Percentiles rank a stretch among this genome's conserved stretches.
phyloP scores from a whole-genome alignment of 2,888 invertebrate genomes.

The Pegoplata infirma region DNA sequence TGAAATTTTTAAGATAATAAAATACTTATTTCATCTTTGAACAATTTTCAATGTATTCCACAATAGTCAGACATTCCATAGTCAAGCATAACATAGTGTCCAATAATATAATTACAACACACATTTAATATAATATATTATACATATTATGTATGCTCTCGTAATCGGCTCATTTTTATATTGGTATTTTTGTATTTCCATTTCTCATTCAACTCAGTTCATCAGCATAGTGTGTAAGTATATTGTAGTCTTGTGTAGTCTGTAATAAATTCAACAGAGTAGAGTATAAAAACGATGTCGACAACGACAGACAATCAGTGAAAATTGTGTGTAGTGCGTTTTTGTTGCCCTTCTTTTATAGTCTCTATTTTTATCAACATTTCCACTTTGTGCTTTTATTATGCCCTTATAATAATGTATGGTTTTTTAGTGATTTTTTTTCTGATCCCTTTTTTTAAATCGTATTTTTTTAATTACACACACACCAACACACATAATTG shows the following conservation, averaged over 20 bases:
- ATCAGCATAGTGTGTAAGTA: not conserved
- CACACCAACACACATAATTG: not conserved
- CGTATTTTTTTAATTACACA: conserved; percentile 11
- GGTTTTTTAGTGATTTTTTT: conserved; percentile 23
- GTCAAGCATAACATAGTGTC: not conserved
- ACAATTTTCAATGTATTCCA: not conserved
- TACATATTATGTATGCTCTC: no score
- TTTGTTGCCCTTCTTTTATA: conserved; percentile 27
- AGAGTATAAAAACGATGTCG: not conserved
- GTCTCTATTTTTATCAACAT: conserved; percentile 31
- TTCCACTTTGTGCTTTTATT: conserved; percentile 34
- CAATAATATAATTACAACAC: not conserved
- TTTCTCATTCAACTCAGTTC: not conserved
- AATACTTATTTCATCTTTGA: not conserved
- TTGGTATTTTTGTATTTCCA: not conserved
- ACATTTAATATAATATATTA: not conserved
- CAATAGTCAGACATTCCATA: not conserved
- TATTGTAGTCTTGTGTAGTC: not conserved
- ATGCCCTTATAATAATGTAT: conserved; percentile 44
- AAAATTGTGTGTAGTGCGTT: conserved; percentile 34
- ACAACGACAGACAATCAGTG: conserved; percentile 17
- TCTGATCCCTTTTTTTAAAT: conserved; percentile 41
- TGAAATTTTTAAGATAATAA: no score
- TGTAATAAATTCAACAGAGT: not conserved
- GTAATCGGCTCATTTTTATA: not conserved